Evolutionary conservation across 2,113 vertebrate species (phyloP), one percentile per base, ranked within the genome.

Genomic region (Dolichallabes microphthalmus): DNA sequence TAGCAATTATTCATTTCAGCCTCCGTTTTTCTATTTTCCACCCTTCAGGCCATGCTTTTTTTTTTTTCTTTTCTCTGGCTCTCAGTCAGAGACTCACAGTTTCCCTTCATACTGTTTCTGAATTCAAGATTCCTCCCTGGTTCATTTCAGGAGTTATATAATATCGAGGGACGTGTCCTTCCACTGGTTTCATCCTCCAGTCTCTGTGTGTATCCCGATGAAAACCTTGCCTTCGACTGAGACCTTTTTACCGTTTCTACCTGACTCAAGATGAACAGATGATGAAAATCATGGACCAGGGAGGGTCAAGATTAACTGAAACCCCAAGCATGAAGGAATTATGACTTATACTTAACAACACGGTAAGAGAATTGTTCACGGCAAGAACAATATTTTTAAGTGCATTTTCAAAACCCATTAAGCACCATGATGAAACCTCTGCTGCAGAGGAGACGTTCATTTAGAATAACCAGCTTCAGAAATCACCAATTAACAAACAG

Each of bases 71-170:
- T 39, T 50, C 22, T 74, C 22, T 52, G 71, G 39, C 71, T 74
- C 71, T 13, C 71, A 52, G 11, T 74, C 39, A n/a, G 11, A 74
- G 11, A 74, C 71, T 14, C 71, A 74, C 71, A 74, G 50, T 74
- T 74, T 74, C 71, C 71, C 39, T 74, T 74, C 71, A n/a, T 74
- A 50, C 39, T 52, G 32, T 53, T 76, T 84, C 39, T 76, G 52
- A 58, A 78, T 79, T 50, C 73, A 15, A 69, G 58, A 77, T 77
- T 77, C 85, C 80, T 50, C 57, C 75, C 68, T n/a, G 25, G 50
- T 74, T 74, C 12, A 7, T 50, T 74, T 74, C 22, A 13, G 12
- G 12, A n/a, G 71, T 50, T 74, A 50, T 52, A 74, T 74, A 74
- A 84, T 45, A 64, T 53, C 2, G 55, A 76, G 73, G 53, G n/a